phyloP scores from a whole-genome alignment of 2,797 vertebrate species.

The Acrossocheilus fasciatus region DNA sequence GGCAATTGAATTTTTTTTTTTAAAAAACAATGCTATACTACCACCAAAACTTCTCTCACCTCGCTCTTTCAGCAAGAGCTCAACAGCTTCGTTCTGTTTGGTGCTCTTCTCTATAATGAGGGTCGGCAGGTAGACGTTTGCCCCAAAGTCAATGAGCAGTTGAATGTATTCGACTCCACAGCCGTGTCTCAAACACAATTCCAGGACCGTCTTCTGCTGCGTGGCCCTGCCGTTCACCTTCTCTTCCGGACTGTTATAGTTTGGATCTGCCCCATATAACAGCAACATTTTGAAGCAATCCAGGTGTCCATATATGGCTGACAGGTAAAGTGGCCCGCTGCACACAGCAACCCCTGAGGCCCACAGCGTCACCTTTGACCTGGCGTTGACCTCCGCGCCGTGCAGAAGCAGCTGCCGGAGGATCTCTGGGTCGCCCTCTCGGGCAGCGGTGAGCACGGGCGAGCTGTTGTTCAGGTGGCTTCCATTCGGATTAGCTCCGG shows the following conservation, averaged over 20 bases:
- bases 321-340: constrained; percentile 91
- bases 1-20: too few relatives aligned
- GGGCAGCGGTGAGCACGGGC: constrained; percentile 86
- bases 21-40: background rate
- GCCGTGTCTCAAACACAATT: constrained; percentile 89
- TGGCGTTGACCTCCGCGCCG: constrained; percentile 87
- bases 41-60: constrained; percentile 72
- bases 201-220: constrained; percentile 87
- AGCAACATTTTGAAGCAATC: constrained; percentile 90
- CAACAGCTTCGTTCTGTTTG: constrained; percentile 81
- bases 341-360: constrained; percentile 81
- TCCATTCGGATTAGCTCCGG: constrained; percentile 86
- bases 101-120: constrained; percentile 76
- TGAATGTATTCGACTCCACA: constrained; percentile 84
- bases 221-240: constrained; percentile 78
- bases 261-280: constrained; percentile 88
- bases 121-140: constrained; percentile 89
- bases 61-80: constrained; percentile 87
- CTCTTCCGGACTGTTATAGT: constrained; percentile 89
- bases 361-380: constrained; percentile 84
- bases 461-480: constrained; percentile 89
- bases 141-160: constrained; percentile 93
- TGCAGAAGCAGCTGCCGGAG: constrained; percentile 83
- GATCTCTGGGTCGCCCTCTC: constrained; percentile 84
- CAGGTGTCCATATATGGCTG: constrained; percentile 88